Evolutionary conservation across 2,888 invertebrate species (phyloP).

Genomic region (Clostera curtula): DNA sequence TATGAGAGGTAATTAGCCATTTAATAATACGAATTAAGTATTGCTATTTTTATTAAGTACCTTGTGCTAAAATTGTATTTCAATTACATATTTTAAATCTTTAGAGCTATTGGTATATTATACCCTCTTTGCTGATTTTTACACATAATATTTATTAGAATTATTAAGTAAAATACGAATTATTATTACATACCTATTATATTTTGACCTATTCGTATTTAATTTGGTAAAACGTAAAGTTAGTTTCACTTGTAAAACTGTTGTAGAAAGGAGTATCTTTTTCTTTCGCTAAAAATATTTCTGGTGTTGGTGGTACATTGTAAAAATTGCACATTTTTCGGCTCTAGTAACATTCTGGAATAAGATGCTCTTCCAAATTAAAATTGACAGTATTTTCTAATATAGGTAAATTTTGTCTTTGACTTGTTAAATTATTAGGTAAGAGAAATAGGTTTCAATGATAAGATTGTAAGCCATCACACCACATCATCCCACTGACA

Average conservation of each 20-base stretch:
- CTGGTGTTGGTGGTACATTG: constrained; percentile 25
- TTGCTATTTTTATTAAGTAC: too few relatives aligned
- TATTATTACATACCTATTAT: neutral
- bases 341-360: constrained; percentile 23
- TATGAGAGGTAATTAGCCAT: too few relatives aligned
- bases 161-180: too few relatives aligned
- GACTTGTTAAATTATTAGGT: constrained; percentile 33
- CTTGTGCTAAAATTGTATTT: too few relatives aligned
- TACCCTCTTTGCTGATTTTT: too few relatives aligned
- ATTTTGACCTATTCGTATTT: too few relatives aligned
- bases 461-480: constrained; percentile 39
- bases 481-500: constrained; percentile 42
- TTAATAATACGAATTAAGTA: too few relatives aligned
- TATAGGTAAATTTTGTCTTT: constrained; percentile 17
- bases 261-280: constrained; percentile 53
- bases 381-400: constrained; percentile 24
- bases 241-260: constrained; percentile 25
- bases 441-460: constrained; percentile 28
- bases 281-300: constrained; percentile 24
- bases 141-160: too few relatives aligned
- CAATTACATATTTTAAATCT: too few relatives aligned
- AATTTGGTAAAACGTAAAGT: constrained; percentile 22
- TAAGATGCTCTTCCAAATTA: constrained; percentile 41
- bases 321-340: constrained; percentile 16
- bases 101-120: too few relatives aligned